phyloP scores from a whole-genome alignment of 2,797 vertebrate species.

The Pangasius larnaudii region DNA sequence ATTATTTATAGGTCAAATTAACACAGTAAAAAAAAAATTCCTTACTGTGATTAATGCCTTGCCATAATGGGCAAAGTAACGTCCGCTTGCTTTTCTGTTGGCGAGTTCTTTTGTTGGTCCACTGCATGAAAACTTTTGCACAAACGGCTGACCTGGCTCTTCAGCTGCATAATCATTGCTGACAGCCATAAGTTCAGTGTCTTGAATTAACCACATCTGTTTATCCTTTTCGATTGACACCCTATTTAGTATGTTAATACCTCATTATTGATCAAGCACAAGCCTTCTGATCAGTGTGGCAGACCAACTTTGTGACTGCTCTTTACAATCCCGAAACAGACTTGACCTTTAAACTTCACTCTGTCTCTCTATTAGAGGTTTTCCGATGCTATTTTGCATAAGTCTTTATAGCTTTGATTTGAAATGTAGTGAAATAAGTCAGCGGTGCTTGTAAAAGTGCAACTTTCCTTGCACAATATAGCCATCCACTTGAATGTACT shows the following conservation, averaged over 20 bases:
- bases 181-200: constrained; percentile 51
- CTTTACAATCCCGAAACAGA: constrained; percentile 4
- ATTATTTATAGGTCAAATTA: constrained; percentile 49
- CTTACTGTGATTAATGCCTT: constrained; percentile 37
- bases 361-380: constrained; percentile 10
- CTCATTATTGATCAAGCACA: constrained; percentile 51
- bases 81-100: constrained; percentile 4
- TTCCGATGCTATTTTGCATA: background rate
- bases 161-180: constrained; percentile 48
- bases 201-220: constrained; percentile 46
- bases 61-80: constrained; percentile 34
- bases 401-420: background rate
- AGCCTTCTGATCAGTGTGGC: constrained; percentile 40
- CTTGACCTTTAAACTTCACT: constrained; percentile 22
- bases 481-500: background rate
- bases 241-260: constrained; percentile 58
- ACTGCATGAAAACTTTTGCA: constrained; percentile 40
- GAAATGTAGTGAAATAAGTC: background rate
- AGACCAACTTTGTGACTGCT: constrained; percentile 22
- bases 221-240: constrained; percentile 52
- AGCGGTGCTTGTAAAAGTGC: background rate
- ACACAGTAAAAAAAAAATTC: constrained; percentile 23
- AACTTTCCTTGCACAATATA: constrained; percentile 6
- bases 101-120: constrained; percentile 40
- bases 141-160: constrained; percentile 45